Percentiles rank a stretch among this genome's conserved stretches.
Conservation (phyloP, 2,797 vertebrate genomes). For the Chelonia mydas region DNA sequence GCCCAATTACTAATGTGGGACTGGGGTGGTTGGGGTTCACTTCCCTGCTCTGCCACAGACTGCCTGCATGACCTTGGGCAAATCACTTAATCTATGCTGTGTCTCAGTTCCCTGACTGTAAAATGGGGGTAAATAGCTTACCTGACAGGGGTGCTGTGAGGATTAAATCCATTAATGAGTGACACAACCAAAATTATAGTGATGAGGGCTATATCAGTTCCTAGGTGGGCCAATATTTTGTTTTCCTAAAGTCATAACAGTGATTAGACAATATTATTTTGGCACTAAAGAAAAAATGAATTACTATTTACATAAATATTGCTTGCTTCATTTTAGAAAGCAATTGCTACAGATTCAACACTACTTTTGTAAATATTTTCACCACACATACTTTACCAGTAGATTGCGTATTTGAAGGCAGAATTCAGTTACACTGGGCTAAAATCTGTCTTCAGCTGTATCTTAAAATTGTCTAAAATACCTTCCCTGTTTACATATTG, state of each 20-base stretch:
- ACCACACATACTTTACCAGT: neutral
- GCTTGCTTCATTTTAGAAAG: neutral
- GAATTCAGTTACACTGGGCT: neutral
- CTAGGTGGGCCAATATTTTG: neutral
- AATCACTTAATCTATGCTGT: neutral
- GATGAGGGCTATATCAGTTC: neutral
- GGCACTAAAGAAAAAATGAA: neutral
- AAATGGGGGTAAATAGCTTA: neutral
- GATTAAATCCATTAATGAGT: neutral
- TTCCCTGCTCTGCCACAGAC: neutral
- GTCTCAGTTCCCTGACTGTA: neutral
- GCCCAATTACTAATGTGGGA: neutral
- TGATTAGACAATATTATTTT: neutral
- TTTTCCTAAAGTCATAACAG: neutral
- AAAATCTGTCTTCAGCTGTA: too few species aligned
- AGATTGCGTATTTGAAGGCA: neutral
- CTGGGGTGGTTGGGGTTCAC: neutral
- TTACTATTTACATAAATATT: neutral
- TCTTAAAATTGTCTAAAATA: neutral
- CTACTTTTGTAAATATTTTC: neutral
- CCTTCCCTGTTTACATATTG: fast-evolving
- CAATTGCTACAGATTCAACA: neutral
- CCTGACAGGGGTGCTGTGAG: neutral
- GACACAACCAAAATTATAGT: neutral
- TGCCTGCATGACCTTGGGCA: neutral